Conservation (phyloP, 2,888 invertebrate genomes). For the Hyles lineata region DNA sequence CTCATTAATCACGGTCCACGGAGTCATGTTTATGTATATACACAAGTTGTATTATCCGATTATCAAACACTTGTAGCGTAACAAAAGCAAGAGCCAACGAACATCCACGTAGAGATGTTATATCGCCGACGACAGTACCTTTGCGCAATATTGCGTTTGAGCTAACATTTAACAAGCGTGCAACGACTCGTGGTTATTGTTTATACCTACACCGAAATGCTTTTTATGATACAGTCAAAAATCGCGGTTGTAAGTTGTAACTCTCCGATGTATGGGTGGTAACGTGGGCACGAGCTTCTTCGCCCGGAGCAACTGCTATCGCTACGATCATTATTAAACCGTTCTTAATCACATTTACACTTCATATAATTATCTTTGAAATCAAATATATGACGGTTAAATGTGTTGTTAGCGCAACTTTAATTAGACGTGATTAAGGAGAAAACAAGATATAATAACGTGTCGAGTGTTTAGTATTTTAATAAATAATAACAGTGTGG, state of each 20-base stretch:
- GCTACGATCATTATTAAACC: slow-evolving; percentile 1
- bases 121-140: slow-evolving; percentile 37
- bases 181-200: slow-evolving; percentile 39
- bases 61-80: slow-evolving; percentile 34
- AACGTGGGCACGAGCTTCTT: slow-evolving; percentile 31
- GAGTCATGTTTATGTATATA: slow-evolving; percentile 10
- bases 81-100: slow-evolving; percentile 32
- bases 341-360: slow-evolving; percentile 15
- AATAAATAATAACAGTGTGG: too few relatives aligned
- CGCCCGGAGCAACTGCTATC: neutral
- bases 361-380: slow-evolving; percentile 22
- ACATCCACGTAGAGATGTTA: slow-evolving; percentile 29
- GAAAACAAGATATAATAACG: too few relatives aligned
- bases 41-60: slow-evolving; percentile 30
- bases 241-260: slow-evolving; percentile 44
- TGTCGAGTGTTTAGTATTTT: too few relatives aligned
- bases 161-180: slow-evolving; percentile 35
- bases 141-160: slow-evolving; percentile 30
- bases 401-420: neutral
- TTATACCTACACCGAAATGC: slow-evolving; percentile 35
- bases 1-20: slow-evolving; percentile 27
- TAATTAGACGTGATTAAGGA: too few relatives aligned
- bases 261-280: neutral
- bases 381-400: neutral
- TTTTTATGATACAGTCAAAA: slow-evolving; percentile 41